A percentile compares a stretch with the other conserved stretches of the same genome.
Evolutionary conservation across 2,888 invertebrate species (phyloP).

Genomic region (Cinara cedri): DNA sequence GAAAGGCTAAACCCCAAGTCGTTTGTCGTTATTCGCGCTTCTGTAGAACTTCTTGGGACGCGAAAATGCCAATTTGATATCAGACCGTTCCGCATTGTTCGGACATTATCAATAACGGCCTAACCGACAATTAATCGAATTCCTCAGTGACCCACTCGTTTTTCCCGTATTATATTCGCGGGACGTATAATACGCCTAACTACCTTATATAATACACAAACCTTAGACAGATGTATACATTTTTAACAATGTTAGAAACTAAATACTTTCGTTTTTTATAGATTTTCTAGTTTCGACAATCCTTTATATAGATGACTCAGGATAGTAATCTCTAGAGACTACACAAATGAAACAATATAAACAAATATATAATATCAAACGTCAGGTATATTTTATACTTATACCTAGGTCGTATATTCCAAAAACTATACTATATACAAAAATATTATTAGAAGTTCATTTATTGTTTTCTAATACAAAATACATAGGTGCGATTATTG

Average conservation of each 20-base stretch:
- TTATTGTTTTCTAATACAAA: neutral
- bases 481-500: neutral
- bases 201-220: neutral
- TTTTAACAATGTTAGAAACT: neutral
- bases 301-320: no score
- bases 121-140: conserved; percentile 54
- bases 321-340: neutral
- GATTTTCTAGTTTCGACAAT: neutral
- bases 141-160: conserved; percentile 32
- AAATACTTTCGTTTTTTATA: neutral
- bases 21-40: conserved; percentile 38
- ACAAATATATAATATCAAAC: conserved; percentile 17
- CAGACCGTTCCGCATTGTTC: conserved; percentile 45
- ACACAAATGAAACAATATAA: conserved; percentile 1
- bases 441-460: conserved; percentile 14
- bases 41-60: conserved; percentile 46
- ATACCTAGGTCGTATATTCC: no score
- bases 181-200: neutral
- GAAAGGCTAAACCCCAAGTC: conserved; percentile 35
- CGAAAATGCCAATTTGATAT: conserved; percentile 50
- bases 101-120: conserved; percentile 48
- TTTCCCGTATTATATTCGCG: conserved; percentile 2
- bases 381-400: no score
- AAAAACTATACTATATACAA: neutral
- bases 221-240: neutral